Percentiles rank a stretch among this genome's conserved stretches.
These are phyloP conservation scores for Cebidichthys violaceus DNA, from an alignment of 2,113 vertebrate genomes.

Conservation along the genomic window DNA sequence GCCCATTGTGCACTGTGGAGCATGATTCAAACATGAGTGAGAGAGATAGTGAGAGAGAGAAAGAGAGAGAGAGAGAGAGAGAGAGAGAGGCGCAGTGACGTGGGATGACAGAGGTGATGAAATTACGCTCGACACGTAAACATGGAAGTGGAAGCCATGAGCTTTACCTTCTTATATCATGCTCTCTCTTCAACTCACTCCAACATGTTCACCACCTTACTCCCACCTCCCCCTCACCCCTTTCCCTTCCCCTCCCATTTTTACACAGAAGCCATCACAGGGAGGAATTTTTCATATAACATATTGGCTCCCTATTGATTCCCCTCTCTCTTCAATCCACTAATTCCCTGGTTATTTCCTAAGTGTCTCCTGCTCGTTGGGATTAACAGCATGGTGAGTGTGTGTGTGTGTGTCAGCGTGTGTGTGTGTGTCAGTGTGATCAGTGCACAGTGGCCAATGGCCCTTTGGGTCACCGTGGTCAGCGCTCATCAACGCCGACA, in stretches of 20 bases:
- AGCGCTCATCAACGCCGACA: conserved; percentile 79
- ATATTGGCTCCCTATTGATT: conserved; percentile 83
- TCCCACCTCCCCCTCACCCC: background rate
- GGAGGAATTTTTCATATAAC: conserved; percentile 82
- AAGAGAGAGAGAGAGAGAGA: conserved; percentile 7
- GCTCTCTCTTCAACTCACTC: conserved; percentile 12
- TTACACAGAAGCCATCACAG: conserved; percentile 64
- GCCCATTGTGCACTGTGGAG: conserved; percentile 34
- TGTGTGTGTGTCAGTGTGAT: conserved; percentile 53
- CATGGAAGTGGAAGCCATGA: conserved; percentile 40
- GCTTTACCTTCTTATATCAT: conserved; percentile 38
- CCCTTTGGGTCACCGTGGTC: conserved; percentile 79
- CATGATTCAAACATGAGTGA: conserved; percentile 43
- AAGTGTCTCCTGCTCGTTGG: conserved; percentile 74
- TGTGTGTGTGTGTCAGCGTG: conserved; percentile 18
- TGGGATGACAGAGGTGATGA: conserved; percentile 54
- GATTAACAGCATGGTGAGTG: conserved; percentile 30
- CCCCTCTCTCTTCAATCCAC: conserved; percentile 72
- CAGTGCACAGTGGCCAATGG: conserved; percentile 63
- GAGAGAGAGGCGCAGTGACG: conserved; percentile 1
- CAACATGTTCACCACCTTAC: conserved; percentile 21
- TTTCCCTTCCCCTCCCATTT: conserved; percentile 8
- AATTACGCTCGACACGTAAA: conserved; percentile 45
- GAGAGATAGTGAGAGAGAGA: background rate
- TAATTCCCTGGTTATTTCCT: conserved; percentile 85